phyloP scores from a whole-genome alignment of 2,888 invertebrate species.

The Charanyca ferruginea region DNA sequence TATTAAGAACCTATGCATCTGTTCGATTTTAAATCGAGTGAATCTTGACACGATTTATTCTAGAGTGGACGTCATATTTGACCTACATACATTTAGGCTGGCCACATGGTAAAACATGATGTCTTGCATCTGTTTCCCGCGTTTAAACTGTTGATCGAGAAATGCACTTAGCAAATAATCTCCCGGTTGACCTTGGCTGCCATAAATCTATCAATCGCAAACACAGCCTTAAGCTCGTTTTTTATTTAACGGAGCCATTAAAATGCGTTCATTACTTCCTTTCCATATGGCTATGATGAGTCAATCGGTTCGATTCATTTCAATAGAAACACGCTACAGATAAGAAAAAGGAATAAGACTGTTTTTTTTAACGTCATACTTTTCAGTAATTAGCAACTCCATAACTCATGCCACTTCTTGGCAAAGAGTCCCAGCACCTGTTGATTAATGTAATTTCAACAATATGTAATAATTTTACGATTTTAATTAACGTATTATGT shows the following conservation, averaged over 20 bases:
- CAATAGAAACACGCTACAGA: slow-evolving; percentile 17
- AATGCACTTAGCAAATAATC: slow-evolving; percentile 74
- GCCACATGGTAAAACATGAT: slow-evolving; percentile 57
- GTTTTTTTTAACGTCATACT: slow-evolving; percentile 11
- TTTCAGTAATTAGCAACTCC: slow-evolving; percentile 68
- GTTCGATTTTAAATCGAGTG: slow-evolving; percentile 8
- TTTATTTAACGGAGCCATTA: slow-evolving; percentile 76
- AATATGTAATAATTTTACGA: slow-evolving; percentile 41
- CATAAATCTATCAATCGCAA: slow-evolving; percentile 71
- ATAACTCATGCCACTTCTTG: slow-evolving; percentile 68
- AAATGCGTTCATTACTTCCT: slow-evolving; percentile 82
- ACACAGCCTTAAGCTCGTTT: slow-evolving; percentile 80
- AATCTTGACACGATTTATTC: slow-evolving; percentile 53
- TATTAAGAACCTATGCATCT: neutral
- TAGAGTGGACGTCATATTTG: slow-evolving; percentile 50
- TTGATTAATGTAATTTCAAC: slow-evolving; percentile 65
- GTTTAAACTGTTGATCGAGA: slow-evolving; percentile 61
- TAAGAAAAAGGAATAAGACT: neutral
- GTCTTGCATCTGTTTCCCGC: slow-evolving; percentile 70
- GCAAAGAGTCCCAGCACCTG: slow-evolving; percentile 60
- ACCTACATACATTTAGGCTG: slow-evolving; percentile 37
- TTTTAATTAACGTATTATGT: slow-evolving; percentile 20
- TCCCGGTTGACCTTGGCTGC: slow-evolving; percentile 72
- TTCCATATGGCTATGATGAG: slow-evolving; percentile 76
- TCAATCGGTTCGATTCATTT: slow-evolving; percentile 65